Evolutionary conservation across 2,888 invertebrate species (phyloP), one percentile per base, ranked within the genome.

Genomic region (Mechanitis mazaeus): DNA sequence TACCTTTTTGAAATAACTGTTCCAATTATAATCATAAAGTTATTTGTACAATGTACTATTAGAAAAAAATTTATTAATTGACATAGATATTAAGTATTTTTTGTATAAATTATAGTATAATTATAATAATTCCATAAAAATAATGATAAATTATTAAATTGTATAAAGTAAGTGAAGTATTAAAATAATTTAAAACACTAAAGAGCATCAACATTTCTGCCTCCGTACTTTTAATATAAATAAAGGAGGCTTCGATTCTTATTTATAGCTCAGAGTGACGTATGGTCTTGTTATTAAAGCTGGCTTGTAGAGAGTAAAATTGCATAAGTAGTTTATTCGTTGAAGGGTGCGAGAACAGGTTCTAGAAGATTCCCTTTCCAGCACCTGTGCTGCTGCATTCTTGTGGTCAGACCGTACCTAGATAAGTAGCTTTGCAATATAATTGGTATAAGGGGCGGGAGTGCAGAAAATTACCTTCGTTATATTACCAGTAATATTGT

Each of bases 321-420:
- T 75, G 71, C 73, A 68, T 72, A 69, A 74, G 72, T 66, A 65
- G 64, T 67, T 74, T 72, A 69, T 66, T 61, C 66, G 72, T 74
- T 77, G 75, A 76, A 75, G 75, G 74, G 74, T 72, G 72, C 70
- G 71, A 66, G 75, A 85, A 88, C 87, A 69, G 81, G 88, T 87
- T 84, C 71, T 69, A 63, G 75, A 77, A 84, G 85, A 86, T 82
- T 82, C 85, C 78, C 81, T 85, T 82, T 80, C 80, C 79, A 82
- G 80, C 74, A 72, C 70, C 68, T 75, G 75, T 71, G 73, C 71
- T 71, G 68, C 74, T 66, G 64, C 84, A 86, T 85, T 86, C 85
- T 77, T 84, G 81, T 59, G 78, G 71, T 68, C 75, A 78, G 84
- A 84, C 84, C 78, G 78, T 76, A 72, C 72, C 74, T 72, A 69